Evolutionary conservation across 2,797 vertebrate species (phyloP), one percentile per base, ranked within the genome.

Genomic region (Cichlasoma orientale): DNA sequence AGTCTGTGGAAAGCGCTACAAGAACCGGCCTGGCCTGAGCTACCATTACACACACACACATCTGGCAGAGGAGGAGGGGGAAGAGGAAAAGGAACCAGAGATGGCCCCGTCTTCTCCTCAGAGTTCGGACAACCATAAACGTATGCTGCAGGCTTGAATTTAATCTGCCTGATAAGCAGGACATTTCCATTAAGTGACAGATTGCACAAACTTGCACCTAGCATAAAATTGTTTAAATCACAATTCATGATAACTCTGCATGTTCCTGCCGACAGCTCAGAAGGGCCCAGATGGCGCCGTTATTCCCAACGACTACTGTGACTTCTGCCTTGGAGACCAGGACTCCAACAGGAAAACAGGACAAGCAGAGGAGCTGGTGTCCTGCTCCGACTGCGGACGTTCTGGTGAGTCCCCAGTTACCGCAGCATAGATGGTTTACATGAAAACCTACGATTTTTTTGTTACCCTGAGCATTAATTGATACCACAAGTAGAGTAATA

Each of bases 221-320:
- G 21, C 53, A 12, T 23, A 55, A 23, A 55, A 23, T 55, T 12
- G 21, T 12, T 55, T 23, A 23, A 55, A 55, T 55, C 53, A 31
- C 44, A 53, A 7, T 76, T 29, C 25, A 47, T 25, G 9, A 54
- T 50, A 33, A 36, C 33, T 5, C 66, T 75, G 19, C 54, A 4
- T 63, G 31, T 88, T 90, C 50, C 82, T 8, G 23, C 80, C 72
- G 84, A 75, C 94, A 99, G 98, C 98, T 95, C 97, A 97, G 92
- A 99, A 98, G 94, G 97, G 94, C 85, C 95, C 97, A 14, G 98
- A 99, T 0, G 98, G 98, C 66, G 80, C 93, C 78, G 96, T 99
- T 89, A 97, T 99, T 92, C 97, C 98, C 90, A 99, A 99, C 86
- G 98, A 99, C 95, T 99, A 99, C 97, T 99, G 98, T 94, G 98